Percentiles rank a stretch among this genome's conserved stretches.
phyloP scores from a whole-genome alignment of 1,140 invertebrate species.

The fruit fly (Drosophila melanogaster) region Release_6_plus_ISO1_MT NT_033777.3:30670501-30671000 shows the following conservation, averaged over 20 bases:
- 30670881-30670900: conserved; percentile 82
- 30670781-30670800: conserved; percentile 43
- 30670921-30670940: conserved; percentile 60
- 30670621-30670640: conserved; percentile 82
- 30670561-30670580: conserved; percentile 62
- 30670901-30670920: conserved; percentile 76
- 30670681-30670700: conserved; percentile 58
- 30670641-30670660: conserved; percentile 72
- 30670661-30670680: conserved; percentile 73
- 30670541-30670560: conserved; percentile 33
- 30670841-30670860: conserved; percentile 70
- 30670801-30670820: conserved; percentile 12
- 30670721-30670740: conserved; percentile 79
- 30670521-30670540: conserved; percentile 49
- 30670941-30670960: conserved; percentile 7
- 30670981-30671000: not conserved
- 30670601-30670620: conserved; percentile 18
- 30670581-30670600: conserved; percentile 74
- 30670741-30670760: conserved; percentile 49
- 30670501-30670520: conserved; percentile 41
- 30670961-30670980: not conserved
- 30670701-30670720: conserved; percentile 40
- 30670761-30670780: conserved; percentile 37
- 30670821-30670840: conserved; percentile 53
- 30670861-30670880: conserved; percentile 75